Conservation (phyloP, 2,888 invertebrate species). For the Quadriops clusia region DNA sequence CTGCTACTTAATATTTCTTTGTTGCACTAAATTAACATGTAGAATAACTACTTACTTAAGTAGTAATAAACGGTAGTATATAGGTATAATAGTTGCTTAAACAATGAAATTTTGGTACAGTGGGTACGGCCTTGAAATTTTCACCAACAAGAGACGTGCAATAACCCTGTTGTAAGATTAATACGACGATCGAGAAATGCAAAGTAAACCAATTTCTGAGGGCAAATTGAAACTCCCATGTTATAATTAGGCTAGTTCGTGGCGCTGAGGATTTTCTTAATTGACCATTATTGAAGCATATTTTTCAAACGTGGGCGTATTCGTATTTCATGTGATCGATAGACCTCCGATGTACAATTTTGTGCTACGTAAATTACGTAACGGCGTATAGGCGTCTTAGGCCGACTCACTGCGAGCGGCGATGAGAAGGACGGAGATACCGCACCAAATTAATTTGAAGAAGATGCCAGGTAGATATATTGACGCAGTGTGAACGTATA, state of each 20-base stretch:
- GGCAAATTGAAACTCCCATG: slow-evolving; percentile 16
- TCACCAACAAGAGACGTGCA: too few species aligned
- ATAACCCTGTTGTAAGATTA: too few species aligned
- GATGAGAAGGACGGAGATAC: slow-evolving; percentile 17
- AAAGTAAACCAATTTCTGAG: slow-evolving; percentile 8
- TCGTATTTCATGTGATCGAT: slow-evolving; percentile 25
- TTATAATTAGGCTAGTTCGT: slow-evolving; percentile 18
- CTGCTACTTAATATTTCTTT: too few species aligned
- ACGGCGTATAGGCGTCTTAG: slow-evolving; percentile 13
- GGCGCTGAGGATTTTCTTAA: slow-evolving; percentile 15
- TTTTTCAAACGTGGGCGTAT: slow-evolving; percentile 27
- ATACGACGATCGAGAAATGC: slow-evolving; percentile 10
- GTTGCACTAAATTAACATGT: too few species aligned
- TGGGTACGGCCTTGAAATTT: too few species aligned
- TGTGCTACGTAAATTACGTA: slow-evolving; percentile 16
- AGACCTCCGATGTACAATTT: slow-evolving; percentile 24
- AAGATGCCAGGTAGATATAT: slow-evolving; percentile 23
- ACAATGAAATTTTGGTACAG: too few species aligned
- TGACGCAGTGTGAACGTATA: slow-evolving; percentile 21
- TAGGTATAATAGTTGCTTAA: too few species aligned
- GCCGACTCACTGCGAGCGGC: slow-evolving; percentile 11
- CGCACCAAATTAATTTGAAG: slow-evolving; percentile 22
- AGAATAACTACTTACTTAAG: too few species aligned
- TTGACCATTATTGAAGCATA: slow-evolving; percentile 22
- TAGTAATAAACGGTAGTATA: too few species aligned